Base-by-base conservation (phyloP, 2,113 vertebrate genomes). In the Phalacrocorax carbo region DNA sequence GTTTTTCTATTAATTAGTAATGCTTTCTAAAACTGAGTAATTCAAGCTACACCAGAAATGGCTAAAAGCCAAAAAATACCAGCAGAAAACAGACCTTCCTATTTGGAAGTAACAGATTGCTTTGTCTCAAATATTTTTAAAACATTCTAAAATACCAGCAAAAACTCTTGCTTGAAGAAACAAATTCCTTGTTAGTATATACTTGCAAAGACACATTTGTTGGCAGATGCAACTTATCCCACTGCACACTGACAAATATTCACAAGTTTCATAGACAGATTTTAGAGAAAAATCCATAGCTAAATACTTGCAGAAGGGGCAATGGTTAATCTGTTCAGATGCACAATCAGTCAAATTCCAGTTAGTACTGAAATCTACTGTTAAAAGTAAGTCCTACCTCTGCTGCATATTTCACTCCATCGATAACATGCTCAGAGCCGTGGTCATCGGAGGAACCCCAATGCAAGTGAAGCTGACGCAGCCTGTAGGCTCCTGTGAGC, bases 381-480 rank as follows among this genome's bases (percentile, higher is more conserved):
- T 18, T 6, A n/a, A 30, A 54, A 80, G 6, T 4, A 23, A 29
- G 15, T 75, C 96, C 78, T 97, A 99, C 99, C 99, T 99, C 99
- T 15, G 99, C 98, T 5, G 99, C 98, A 11, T 98, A 99, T 91
- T 97, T 98, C 94, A 97, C 98, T 46, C 99, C 99, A 38, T 98
- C 97, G 91, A 99, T 97, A 2, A 98, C 98, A 78, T 99, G 99
- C 89, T 99, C 99, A 4, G 99, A 99, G 92, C 99, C 99, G 2
- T 97, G 98, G 46, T 98, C 96, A 48, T 99, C 98, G 0, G 97
- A 96, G 4, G 97, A 97, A 25, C 99, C 99, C 99, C 99, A 99
- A 94, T 99, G 99, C 94, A 99, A 98, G 95, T 99, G 99, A 70
- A 99, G 98, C 97, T 99, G 99, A 54, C 99, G 99, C 82, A 99